These are phyloP conservation scores for Rhinogobius similis DNA, from an alignment of 2,113 vertebrate species.

Conservation along the genomic window DNA sequence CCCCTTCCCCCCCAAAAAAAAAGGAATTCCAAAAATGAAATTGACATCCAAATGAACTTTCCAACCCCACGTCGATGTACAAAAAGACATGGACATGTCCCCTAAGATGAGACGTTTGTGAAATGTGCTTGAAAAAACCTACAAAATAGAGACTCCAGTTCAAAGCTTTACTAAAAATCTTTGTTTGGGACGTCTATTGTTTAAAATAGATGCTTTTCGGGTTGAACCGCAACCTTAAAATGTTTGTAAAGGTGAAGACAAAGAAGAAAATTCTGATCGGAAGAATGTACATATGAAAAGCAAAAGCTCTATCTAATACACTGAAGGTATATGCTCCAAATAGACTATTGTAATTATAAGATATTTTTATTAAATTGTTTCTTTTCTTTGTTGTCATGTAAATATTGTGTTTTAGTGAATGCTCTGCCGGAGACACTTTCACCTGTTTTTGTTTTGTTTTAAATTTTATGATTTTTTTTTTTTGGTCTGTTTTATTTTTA, in stretches of 20 bases:
- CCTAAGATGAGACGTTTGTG: slow-evolving; percentile 53
- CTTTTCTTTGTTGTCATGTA: slow-evolving; percentile 93
- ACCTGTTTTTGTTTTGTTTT: slow-evolving; percentile 57
- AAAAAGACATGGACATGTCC: slow-evolving; percentile 34
- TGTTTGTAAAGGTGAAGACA: slow-evolving; percentile 91
- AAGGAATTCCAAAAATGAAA: slow-evolving; percentile 70
- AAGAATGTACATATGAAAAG: slow-evolving; percentile 91
- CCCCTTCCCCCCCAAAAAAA: background rate
- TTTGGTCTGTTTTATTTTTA: slow-evolving; percentile 35
- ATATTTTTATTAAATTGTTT: slow-evolving; percentile 98
- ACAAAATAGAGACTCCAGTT: slow-evolving; percentile 80
- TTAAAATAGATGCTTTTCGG: slow-evolving; percentile 98
- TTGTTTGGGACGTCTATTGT: slow-evolving; percentile 94
- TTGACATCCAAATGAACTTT: slow-evolving; percentile 62
- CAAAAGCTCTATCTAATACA: slow-evolving; percentile 96
- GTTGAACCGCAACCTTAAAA: slow-evolving; percentile 81
- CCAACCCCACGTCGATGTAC: slow-evolving; percentile 11
- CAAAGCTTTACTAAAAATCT: slow-evolving; percentile 94
- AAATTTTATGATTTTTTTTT: slow-evolving; percentile 46
- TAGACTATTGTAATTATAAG: slow-evolving; percentile 99
- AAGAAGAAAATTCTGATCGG: slow-evolving; percentile 78
- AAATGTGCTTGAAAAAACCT: slow-evolving; percentile 71
- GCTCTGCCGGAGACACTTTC: slow-evolving; percentile 73
- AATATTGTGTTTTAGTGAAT: slow-evolving; percentile 88
- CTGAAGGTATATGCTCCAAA: slow-evolving; percentile 96